These are phyloP conservation scores for Alfaro cultratus DNA, from an alignment of 2,797 vertebrate genomes.

Conservation along the genomic window DNA sequence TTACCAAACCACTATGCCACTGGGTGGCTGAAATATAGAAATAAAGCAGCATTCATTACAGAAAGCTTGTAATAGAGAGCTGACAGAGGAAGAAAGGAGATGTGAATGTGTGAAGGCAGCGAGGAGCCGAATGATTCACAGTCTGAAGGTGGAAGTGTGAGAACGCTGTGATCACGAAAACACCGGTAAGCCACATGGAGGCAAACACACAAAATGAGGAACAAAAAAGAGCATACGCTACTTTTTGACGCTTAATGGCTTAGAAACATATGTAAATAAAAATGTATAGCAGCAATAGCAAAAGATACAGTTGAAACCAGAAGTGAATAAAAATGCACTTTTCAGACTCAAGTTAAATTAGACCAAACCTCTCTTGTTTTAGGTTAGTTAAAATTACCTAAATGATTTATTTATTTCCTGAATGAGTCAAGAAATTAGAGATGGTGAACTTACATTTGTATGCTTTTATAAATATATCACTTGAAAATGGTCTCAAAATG, in stretches of 20 bases:
- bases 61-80: not conserved
- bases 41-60: not conserved
- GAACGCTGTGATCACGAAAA: too few relatives aligned
- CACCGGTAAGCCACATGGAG: not conserved
- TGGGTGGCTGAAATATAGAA: not conserved
- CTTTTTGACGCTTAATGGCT: not conserved
- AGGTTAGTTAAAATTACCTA: too few relatives aligned
- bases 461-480: too few relatives aligned
- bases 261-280: not conserved
- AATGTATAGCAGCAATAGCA: not conserved
- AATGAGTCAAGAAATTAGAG: too few relatives aligned
- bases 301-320: not conserved
- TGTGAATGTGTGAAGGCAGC: not conserved
- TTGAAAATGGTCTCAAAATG: too few relatives aligned
- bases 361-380: too few relatives aligned
- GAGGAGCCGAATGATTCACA: not conserved
- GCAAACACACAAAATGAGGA: not conserved
- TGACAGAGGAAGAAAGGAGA: not conserved
- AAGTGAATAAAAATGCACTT: too few relatives aligned
- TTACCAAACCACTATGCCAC: not conserved
- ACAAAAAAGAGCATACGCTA: not conserved
- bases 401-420: too few relatives aligned
- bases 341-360: too few relatives aligned
- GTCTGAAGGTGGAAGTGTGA: too few relatives aligned
- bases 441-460: too few relatives aligned